Conservation (phyloP, 1,140 invertebrate species). For the Calephelis virginiensis region DNA sequence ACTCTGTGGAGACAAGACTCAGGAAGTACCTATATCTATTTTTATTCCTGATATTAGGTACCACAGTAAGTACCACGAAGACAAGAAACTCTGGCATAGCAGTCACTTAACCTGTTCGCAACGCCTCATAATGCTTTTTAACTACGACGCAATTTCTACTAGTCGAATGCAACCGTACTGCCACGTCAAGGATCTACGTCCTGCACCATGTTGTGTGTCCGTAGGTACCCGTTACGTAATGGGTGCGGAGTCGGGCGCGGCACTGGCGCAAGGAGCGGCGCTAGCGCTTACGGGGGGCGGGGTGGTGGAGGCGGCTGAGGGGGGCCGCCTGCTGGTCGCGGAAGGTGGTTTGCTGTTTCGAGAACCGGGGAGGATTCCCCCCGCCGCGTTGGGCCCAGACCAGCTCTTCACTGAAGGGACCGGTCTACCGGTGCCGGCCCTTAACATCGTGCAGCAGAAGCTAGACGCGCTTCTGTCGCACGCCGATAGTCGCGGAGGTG, state of each 20-base stretch:
- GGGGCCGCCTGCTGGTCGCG: slow-evolving; percentile 31
- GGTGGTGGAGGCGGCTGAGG: slow-evolving; percentile 37
- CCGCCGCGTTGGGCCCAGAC: slow-evolving; percentile 14
- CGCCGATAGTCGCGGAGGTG: slow-evolving; percentile 83
- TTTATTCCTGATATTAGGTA: too few species aligned
- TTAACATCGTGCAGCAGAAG: slow-evolving; percentile 81
- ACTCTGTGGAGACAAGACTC: too few species aligned
- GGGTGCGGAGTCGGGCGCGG: slow-evolving; percentile 46
- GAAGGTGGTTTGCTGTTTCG: slow-evolving; percentile 27
- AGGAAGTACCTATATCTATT: too few species aligned
- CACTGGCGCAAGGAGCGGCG: slow-evolving; percentile 41
- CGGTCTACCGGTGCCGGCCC: slow-evolving; percentile 75
- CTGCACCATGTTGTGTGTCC: background rate
- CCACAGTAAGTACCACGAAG: too few species aligned
- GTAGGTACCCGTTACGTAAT: slow-evolving; percentile 54
- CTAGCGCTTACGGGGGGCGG: slow-evolving; percentile 37
- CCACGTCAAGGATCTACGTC: background rate
- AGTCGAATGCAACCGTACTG: too few species aligned
- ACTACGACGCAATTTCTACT: too few species aligned
- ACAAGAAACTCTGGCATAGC: too few species aligned
- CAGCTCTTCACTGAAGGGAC: slow-evolving; percentile 1
- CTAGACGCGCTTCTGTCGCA: slow-evolving; percentile 80
- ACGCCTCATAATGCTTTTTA: too few species aligned
- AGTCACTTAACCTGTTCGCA: too few species aligned
- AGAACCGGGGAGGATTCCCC: slow-evolving; percentile 20